Evolutionary conservation across 2,888 invertebrate species (phyloP), one percentile per base, ranked within the genome.

Genomic region (Drosophila flavopinicola): DNA sequence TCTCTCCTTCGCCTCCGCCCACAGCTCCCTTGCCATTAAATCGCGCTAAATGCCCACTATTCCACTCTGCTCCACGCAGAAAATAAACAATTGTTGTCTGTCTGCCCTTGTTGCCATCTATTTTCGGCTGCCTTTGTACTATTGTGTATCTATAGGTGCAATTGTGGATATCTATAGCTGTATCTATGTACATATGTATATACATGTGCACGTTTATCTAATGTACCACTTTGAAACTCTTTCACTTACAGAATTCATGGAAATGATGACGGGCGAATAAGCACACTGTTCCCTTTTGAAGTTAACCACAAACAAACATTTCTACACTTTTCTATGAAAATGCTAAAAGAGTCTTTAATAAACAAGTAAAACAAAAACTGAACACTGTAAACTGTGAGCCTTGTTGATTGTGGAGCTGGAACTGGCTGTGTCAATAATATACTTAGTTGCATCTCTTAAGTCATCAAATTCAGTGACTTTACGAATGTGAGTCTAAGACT

Each of bases 201-300:
- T 45, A 1, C 41, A 13, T 10, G 4, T 17, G 15, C 15, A 17
- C 35, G 3, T 11, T 2, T 44, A 24, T 33, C 33, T 17, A 25
- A 24, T 32, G 11, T 20, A n/a, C 30, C 20, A 49, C 29, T 29
- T 51, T 66, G 78, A 78, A 91, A 91, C 69, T 90, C 94, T 94
- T 75, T 69, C 57, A 24, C 33, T 88, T 88, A 91, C 94, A 97
- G 97, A 97, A 94, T 97, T 97, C 93, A 97, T 97, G 97, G 97
- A 97, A 92, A 97, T 97, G 97, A 97, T 97, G 97, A 97, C 97
- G 76, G 97, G 97, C 91, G 96, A 96, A 94, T 96, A 95, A 94
- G 89, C 54, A 38, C 38, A 32, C 17, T 6, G 10, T 23, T 39
- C 33, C n/a, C n/a, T n/a, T n/a, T n/a, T n/a, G n/a, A n/a, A n/a